Base-by-base conservation (phyloP, 2,888 invertebrate species). In the Rhagophthalmus giganteus region DNA sequence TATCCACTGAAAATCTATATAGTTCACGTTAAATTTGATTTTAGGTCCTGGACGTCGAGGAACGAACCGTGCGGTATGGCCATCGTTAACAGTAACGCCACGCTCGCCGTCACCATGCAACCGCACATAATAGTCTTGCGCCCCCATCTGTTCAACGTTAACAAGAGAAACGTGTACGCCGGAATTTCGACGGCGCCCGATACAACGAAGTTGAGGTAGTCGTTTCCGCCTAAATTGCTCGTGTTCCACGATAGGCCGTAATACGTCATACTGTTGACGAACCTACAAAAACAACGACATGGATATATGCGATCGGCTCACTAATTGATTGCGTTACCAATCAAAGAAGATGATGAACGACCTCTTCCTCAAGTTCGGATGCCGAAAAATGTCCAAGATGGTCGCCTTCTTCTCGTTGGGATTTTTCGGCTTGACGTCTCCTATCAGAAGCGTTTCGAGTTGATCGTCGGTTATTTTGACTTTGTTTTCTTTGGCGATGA, bases 211-310 rank as follows among this genome's bases (percentile, higher is more conserved):
- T 87, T 89, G n/a, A 87, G 61, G 61, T 85, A 83, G 44, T 82
- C 81, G 69, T 87, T 86, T 15, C 85, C 87, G 4, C 85, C 86
- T 39, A 89, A 78, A 65, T 81, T 84, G 35, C 82, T 84, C 2
- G 87, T 84, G 66, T 85, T 86, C 84, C 88, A 85, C 0, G 88
- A 87, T 4, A 90, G 73, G 0, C 88, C 89, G 64, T 89, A 89
- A 71, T 89, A 90, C 5, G 87, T 85, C 49, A 85, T 84, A 62
- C 86, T 87, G 66, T 85, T 87, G 10, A 87, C 87, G 69, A 88
- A 83, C 88, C 88, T 88, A 66, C 80, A 82, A 67, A 81, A 82
- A 77, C 40, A 2, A 1, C 1, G 1, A 27, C 9, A 14, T 14
- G n/a, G n/a, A n/a, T n/a, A n/a, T n/a, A n/a, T n/a, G n/a, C n/a